A percentile compares a stretch with the other conserved stretches of the same genome.
Evolutionary conservation across 2,888 invertebrate genomes (phyloP).

Genomic region (Phoenoteleia sp.): DNA sequence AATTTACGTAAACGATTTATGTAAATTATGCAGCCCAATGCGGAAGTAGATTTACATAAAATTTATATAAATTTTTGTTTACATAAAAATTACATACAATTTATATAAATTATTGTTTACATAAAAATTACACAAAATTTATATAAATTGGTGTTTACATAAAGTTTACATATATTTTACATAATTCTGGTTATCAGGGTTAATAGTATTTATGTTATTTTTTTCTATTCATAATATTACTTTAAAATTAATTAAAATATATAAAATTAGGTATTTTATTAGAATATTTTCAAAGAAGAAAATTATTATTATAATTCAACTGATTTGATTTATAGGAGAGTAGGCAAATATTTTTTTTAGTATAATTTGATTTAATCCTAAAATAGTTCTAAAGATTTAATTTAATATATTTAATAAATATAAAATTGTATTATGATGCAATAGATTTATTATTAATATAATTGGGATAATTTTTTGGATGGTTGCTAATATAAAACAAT

Average conservation of each 20-base stretch:
- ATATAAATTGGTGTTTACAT: too few species aligned
- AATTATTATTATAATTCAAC: slow-evolving; percentile 87
- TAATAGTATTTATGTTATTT: slow-evolving; percentile 45
- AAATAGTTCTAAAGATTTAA: slow-evolving; percentile 88
- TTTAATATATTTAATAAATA: slow-evolving; percentile 86
- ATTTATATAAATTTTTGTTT: too few species aligned
- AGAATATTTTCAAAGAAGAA: slow-evolving; percentile 65
- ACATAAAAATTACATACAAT: too few species aligned
- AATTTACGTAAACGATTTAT: too few species aligned
- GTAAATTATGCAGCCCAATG: too few species aligned
- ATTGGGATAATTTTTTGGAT: slow-evolving; percentile 87
- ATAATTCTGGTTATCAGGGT: too few species aligned
- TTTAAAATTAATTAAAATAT: slow-evolving; percentile 53
- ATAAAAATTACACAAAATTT: too few species aligned
- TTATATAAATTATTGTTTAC: too few species aligned
- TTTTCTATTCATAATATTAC: slow-evolving; percentile 27
- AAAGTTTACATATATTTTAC: too few species aligned
- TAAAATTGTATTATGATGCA: slow-evolving; percentile 83
- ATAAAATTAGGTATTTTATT: slow-evolving; percentile 51
- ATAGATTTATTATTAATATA: slow-evolving; percentile 86
- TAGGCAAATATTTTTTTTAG: slow-evolving; percentile 89
- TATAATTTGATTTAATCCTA: slow-evolving; percentile 88
- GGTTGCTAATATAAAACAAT: slow-evolving; percentile 52
- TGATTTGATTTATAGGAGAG: slow-evolving; percentile 90
- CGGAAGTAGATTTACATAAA: too few species aligned